A percentile compares a stretch with the other conserved stretches of the same genome.
phyloP scores from a whole-genome alignment of 1,140 invertebrate species.

The Danaus melanippus region DNA sequence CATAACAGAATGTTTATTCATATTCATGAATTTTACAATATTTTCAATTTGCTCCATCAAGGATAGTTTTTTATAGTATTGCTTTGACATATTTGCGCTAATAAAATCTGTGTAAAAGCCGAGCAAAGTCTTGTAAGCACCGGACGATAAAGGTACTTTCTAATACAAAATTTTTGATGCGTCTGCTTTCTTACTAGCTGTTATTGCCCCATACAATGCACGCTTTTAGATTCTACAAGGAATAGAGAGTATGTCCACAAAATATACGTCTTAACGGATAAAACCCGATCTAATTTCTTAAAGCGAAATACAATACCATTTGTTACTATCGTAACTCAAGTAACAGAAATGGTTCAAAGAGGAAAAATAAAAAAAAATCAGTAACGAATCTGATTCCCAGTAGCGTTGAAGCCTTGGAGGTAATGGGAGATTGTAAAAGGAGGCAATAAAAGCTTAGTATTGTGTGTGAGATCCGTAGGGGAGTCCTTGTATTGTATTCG shows the following conservation, averaged over 20 bases:
- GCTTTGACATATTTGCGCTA: slow-evolving; percentile 48
- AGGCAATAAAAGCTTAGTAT: slow-evolving; percentile 71
- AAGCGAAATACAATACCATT: slow-evolving; percentile 45
- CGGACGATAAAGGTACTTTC: slow-evolving; percentile 41
- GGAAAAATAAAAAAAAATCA: slow-evolving; percentile 53
- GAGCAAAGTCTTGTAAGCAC: slow-evolving; percentile 29
- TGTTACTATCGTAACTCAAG: slow-evolving; percentile 37
- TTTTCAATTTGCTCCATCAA: slow-evolving; percentile 64
- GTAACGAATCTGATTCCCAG: slow-evolving; percentile 68
- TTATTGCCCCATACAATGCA: slow-evolving; percentile 35
- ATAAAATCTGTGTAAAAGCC: slow-evolving; percentile 62
- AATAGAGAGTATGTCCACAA: slow-evolving; percentile 9
- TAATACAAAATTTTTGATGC: slow-evolving; percentile 53
- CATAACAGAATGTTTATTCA: slow-evolving; percentile 63
- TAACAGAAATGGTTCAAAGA: slow-evolving; percentile 50
- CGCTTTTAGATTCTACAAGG: slow-evolving; percentile 27
- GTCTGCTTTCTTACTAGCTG: slow-evolving; percentile 34
- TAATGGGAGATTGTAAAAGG: slow-evolving; percentile 71
- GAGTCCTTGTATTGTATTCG: slow-evolving; percentile 61
- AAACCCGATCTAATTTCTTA: slow-evolving; percentile 29
- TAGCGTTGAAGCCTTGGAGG: slow-evolving; percentile 51
- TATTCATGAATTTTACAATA: slow-evolving; percentile 70
- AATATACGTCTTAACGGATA: slow-evolving; percentile 15
- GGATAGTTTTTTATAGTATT: slow-evolving; percentile 60
- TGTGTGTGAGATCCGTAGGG: slow-evolving; percentile 64